Evolutionary conservation across 2,888 invertebrate species (phyloP).

Genomic region (Mylabris sibirica): DNA sequence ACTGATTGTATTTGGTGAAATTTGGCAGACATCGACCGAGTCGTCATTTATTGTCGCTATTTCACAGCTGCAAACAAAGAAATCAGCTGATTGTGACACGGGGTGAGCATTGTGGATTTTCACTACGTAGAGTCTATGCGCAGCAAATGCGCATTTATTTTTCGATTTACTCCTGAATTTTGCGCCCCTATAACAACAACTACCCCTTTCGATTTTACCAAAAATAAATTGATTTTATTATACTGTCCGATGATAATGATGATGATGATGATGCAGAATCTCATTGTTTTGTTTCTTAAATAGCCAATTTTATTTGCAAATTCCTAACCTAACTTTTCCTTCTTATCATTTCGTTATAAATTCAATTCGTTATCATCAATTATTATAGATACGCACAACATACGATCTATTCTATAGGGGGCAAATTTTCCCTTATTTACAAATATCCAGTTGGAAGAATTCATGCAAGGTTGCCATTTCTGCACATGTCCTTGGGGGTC

Average conservation of each 20-base stretch:
- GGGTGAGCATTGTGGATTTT: slow-evolving; percentile 38
- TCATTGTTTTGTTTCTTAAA: no score
- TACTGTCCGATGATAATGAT: no score
- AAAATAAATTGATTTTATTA: no score
- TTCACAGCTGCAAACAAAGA: slow-evolving; percentile 71
- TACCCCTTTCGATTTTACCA: background rate
- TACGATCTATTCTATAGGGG: background rate
- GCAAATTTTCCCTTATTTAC: background rate
- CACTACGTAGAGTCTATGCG: background rate
- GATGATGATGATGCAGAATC: no score
- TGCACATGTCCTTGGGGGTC: background rate
- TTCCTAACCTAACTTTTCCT: background rate
- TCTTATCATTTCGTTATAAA: background rate
- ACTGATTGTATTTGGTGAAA: background rate
- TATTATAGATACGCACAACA: background rate
- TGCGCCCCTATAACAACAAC: slow-evolving; percentile 13
- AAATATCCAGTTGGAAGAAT: background rate
- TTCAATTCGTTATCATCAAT: background rate
- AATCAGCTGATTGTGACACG: slow-evolving; percentile 76
- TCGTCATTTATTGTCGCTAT: slow-evolving; percentile 32
- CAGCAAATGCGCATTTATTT: slow-evolving; percentile 14
- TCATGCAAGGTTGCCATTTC: background rate
- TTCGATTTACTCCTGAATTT: slow-evolving; percentile 11
- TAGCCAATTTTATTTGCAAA: background rate
- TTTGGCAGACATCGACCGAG: slow-evolving; percentile 58